Evolutionary conservation across 1,140 invertebrate species (phyloP).

Genomic region (Maconellicoccus hirsutus): DNA sequence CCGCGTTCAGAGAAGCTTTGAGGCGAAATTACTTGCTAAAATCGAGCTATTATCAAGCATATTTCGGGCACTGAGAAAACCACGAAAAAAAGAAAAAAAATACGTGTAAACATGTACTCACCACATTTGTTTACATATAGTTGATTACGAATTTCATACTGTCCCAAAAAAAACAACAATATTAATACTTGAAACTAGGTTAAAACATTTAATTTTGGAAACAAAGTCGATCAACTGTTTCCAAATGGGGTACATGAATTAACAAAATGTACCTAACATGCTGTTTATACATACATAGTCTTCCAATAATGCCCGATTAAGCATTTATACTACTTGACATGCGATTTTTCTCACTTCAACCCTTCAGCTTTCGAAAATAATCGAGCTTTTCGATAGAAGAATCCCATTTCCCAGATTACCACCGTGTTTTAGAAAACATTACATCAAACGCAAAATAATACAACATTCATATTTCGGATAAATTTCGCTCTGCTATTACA

Average conservation of each 20-base stretch:
- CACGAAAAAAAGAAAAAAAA: not conserved
- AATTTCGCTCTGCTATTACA: not conserved
- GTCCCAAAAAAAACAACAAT: conserved; percentile 19
- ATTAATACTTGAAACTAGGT: conserved; percentile 15
- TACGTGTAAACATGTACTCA: conserved; percentile 14
- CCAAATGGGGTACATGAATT: not conserved
- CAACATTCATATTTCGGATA: too few species aligned
- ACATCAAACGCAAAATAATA: too few species aligned
- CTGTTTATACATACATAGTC: not conserved
- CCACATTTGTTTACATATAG: conserved; percentile 18
- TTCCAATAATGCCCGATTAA: too few species aligned
- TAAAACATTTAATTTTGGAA: not conserved
- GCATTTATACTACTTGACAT: too few species aligned
- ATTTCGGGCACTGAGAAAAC: not conserved
- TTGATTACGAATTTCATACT: conserved; percentile 21
- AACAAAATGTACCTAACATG: not conserved
- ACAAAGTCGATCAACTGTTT: not conserved
- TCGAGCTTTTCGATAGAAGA: too few species aligned
- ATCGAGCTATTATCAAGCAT: not conserved
- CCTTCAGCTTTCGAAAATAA: too few species aligned
- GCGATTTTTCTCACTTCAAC: too few species aligned
- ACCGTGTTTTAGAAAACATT: too few species aligned
- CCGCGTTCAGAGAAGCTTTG: too few species aligned
- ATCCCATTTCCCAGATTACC: too few species aligned
- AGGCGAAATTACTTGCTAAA: too few species aligned